Percentiles rank a stretch among this genome's conserved stretches.
phyloP scores from a whole-genome alignment of 2,113 vertebrate species.

The Amphilophus citrinellus region DNA sequence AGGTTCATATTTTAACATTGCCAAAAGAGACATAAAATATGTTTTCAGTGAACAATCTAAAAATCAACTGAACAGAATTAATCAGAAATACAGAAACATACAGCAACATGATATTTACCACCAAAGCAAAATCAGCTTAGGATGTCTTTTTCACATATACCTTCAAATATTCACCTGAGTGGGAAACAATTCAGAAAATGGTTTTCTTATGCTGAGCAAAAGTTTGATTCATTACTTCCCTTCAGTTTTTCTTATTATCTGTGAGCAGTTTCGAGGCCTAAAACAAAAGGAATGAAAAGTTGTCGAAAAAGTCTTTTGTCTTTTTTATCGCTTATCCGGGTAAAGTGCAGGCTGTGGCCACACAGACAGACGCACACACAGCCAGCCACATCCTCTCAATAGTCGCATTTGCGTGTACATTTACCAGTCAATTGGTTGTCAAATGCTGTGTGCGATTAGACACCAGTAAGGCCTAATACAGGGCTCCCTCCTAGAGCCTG shows the following conservation, averaged over 20 bases:
- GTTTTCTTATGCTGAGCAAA: constrained; percentile 3
- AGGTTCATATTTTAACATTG: not conserved
- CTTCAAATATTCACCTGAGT: no score
- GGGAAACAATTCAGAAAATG: not conserved
- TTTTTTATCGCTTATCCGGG: constrained; percentile 63
- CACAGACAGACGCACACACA: constrained; percentile 61
- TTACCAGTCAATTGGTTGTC: constrained; percentile 82
- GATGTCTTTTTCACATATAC: not conserved
- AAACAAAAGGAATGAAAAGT: constrained; percentile 57
- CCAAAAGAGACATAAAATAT: rapidly evolving
- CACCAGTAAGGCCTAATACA: constrained; percentile 60
- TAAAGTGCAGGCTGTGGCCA: constrained; percentile 56
- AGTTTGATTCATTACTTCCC: constrained; percentile 28
- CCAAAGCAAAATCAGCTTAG: not conserved
- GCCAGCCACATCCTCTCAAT: constrained; percentile 60
- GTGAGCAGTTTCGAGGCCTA: constrained; percentile 39
- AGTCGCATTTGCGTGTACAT: constrained; percentile 67
- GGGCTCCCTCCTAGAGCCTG: constrained; percentile 57
- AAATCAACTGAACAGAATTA: not conserved
- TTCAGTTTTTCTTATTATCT: constrained; percentile 35
- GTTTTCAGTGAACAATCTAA: no score
- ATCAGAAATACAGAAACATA: not conserved
- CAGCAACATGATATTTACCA: not conserved
- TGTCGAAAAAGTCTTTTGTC: constrained; percentile 58
- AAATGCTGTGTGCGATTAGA: constrained; percentile 76